A percentile compares a stretch with the other conserved stretches of the same genome.
phyloP scores from a whole-genome alignment of 2,113 vertebrate species.

The Myrmophylax atrothorax region DNA sequence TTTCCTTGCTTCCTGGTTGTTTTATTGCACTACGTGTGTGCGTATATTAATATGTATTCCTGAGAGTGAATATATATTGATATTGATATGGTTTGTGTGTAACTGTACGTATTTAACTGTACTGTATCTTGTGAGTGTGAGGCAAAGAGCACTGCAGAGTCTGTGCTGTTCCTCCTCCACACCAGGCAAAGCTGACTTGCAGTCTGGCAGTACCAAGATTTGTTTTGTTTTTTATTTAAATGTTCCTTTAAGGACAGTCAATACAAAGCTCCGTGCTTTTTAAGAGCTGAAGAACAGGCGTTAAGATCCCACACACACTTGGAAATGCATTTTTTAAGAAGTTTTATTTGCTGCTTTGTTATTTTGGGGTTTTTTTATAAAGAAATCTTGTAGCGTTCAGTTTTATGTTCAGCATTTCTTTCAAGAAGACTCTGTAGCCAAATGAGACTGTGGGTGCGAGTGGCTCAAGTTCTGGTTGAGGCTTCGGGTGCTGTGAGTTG shows the following conservation, averaged over 20 bases:
- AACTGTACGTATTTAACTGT: conserved; percentile 64
- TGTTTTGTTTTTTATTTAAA: conserved; percentile 34
- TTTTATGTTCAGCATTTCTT: conserved; percentile 62
- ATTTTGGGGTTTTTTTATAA: conserved; percentile 30
- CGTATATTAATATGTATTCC: conserved; percentile 50
- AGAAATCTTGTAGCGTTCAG: conserved; percentile 8
- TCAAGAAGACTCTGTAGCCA: conserved; percentile 39
- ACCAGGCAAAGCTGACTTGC: conserved; percentile 37
- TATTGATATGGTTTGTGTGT: conserved; percentile 59
- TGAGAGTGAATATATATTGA: conserved; percentile 40
- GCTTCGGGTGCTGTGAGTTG: background rate
- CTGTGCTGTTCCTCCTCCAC: conserved; percentile 47
- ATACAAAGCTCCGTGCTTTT: conserved; percentile 8
- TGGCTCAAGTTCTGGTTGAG: background rate
- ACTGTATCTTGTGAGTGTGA: conserved; percentile 60
- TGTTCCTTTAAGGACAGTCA: conserved; percentile 58
- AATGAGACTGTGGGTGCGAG: background rate
- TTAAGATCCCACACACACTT: conserved; percentile 4
- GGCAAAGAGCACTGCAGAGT: conserved; percentile 24
- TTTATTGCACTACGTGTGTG: conserved; percentile 61
- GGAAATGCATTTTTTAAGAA: background rate
- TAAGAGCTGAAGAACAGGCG: conserved; percentile 39
- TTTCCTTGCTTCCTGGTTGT: conserved; percentile 58
- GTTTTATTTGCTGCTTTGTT: conserved; percentile 52
- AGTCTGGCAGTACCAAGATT: conserved; percentile 6